Percentiles rank a stretch among this genome's conserved stretches.
These are phyloP conservation scores for Penaeus vannamei DNA, from an alignment of 1,140 invertebrate species.

Conservation along the genomic window DNA sequence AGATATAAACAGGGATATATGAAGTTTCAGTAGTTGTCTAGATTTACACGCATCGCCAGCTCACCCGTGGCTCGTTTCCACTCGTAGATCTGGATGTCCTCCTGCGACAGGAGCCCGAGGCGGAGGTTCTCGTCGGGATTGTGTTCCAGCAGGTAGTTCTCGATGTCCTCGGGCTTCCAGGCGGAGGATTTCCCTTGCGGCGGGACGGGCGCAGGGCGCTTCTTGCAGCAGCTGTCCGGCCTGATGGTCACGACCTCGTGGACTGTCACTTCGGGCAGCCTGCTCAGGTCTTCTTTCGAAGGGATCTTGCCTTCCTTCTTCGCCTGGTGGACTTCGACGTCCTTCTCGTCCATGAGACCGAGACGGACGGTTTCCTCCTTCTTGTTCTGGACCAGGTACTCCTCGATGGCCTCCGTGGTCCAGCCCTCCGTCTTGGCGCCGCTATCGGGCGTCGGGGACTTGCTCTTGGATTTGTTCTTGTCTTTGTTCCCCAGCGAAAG, in stretches of 20 bases:
- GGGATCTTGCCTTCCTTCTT: background rate
- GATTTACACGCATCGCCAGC: background rate
- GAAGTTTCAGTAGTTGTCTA: background rate
- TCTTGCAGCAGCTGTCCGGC: background rate
- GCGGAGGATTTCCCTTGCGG: slow-evolving; percentile 19
- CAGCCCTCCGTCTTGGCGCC: slow-evolving; percentile 43
- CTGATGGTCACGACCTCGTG: slow-evolving; percentile 23
- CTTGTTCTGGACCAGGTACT: slow-evolving; percentile 45
- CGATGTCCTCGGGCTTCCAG: slow-evolving; percentile 61
- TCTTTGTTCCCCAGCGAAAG: slow-evolving; percentile 41
- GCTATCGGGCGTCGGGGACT: slow-evolving; percentile 39
- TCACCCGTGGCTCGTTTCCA: slow-evolving; percentile 67
- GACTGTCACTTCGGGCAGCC: slow-evolving; percentile 45
- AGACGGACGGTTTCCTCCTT: slow-evolving; percentile 44
- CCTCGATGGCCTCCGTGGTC: slow-evolving; percentile 41
- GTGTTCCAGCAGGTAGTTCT: slow-evolving; percentile 63
- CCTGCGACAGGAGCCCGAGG: slow-evolving; percentile 60
- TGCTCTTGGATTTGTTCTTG: slow-evolving; percentile 33
- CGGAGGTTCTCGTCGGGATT: slow-evolving; percentile 65
- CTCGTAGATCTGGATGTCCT: slow-evolving; percentile 65
- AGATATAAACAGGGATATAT: background rate
- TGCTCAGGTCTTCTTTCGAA: background rate
- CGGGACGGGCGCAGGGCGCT: slow-evolving; percentile 36
- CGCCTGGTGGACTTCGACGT: slow-evolving; percentile 26
- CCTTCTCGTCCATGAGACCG: slow-evolving; percentile 47